Evolutionary conservation across 2,888 invertebrate species (phyloP).

Genomic region (Philaethria dido): DNA sequence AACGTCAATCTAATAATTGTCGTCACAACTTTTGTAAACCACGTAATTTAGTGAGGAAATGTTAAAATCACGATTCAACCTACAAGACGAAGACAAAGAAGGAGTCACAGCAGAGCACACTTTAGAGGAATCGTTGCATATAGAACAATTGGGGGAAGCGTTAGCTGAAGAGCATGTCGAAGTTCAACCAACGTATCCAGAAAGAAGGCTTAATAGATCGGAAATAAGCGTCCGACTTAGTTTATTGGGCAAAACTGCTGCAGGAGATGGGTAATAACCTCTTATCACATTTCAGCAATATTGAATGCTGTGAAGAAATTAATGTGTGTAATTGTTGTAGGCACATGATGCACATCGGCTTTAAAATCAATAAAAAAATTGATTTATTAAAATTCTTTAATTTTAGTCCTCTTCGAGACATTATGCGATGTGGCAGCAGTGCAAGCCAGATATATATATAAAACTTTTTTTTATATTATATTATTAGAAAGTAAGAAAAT

Average conservation of each 20-base stretch:
- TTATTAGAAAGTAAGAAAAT: too few species aligned
- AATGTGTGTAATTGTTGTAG: too few species aligned
- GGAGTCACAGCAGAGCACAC: slow-evolving; percentile 22
- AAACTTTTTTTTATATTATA: too few species aligned
- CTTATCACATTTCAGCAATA: neutral
- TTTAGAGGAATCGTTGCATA: slow-evolving; percentile 14
- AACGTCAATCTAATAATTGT: neutral
- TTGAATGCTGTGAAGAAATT: too few species aligned
- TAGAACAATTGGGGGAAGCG: slow-evolving; percentile 41
- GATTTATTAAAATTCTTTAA: too few species aligned
- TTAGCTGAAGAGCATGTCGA: slow-evolving; percentile 42
- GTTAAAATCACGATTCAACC: slow-evolving; percentile 67
- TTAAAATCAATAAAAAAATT: too few species aligned
- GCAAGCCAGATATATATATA: too few species aligned
- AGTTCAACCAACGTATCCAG: slow-evolving; percentile 40
- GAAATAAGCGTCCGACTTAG: slow-evolving; percentile 69
- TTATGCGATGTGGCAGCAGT: too few species aligned
- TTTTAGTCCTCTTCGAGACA: too few species aligned
- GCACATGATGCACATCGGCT: too few species aligned
- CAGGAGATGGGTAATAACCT: slow-evolving; percentile 68
- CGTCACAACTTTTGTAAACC: neutral
- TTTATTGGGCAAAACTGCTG: slow-evolving; percentile 74
- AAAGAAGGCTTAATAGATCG: slow-evolving; percentile 55
- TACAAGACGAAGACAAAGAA: slow-evolving; percentile 43
- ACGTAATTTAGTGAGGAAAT: slow-evolving; percentile 46